Percentiles rank a stretch among this genome's conserved stretches.
Conservation (phyloP, 2,113 vertebrate species). For the Nerophis ophidion region DNA sequence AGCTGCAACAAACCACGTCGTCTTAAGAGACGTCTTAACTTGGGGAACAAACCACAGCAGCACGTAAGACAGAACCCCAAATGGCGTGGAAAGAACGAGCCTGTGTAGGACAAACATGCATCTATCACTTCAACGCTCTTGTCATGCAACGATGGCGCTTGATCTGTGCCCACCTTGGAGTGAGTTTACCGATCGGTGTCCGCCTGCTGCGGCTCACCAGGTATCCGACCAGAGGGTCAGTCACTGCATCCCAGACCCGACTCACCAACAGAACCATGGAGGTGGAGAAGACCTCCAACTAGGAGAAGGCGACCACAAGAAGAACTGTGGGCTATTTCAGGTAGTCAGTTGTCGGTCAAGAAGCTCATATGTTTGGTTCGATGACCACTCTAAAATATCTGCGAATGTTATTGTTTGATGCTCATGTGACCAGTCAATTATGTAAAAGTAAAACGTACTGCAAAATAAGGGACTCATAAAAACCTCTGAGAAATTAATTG, state of each 20-base stretch:
- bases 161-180: constrained; percentile 60
- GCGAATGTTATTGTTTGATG: no score
- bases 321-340: no score
- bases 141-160: no score
- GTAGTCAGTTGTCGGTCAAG: no score
- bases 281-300: constrained; percentile 65
- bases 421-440: no score
- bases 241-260: constrained; percentile 70
- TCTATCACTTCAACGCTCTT: not conserved
- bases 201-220: constrained; percentile 68
- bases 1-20: constrained; percentile 68
- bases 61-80: constrained; percentile 61
- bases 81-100: constrained; percentile 62
- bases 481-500: no score
- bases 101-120: constrained; percentile 37
- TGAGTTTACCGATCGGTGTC: constrained; percentile 62
- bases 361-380: no score
- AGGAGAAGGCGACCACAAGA: not conserved
- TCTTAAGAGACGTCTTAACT: constrained; percentile 36
- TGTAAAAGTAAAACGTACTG: no score
- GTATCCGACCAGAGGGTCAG: constrained; percentile 69
- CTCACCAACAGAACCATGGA: constrained; percentile 72
- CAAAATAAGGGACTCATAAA: no score
- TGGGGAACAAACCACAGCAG: constrained; percentile 67
- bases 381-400: no score